Conservation (phyloP, 2,113 vertebrate genomes). For the Notiomystis cincta region DNA sequence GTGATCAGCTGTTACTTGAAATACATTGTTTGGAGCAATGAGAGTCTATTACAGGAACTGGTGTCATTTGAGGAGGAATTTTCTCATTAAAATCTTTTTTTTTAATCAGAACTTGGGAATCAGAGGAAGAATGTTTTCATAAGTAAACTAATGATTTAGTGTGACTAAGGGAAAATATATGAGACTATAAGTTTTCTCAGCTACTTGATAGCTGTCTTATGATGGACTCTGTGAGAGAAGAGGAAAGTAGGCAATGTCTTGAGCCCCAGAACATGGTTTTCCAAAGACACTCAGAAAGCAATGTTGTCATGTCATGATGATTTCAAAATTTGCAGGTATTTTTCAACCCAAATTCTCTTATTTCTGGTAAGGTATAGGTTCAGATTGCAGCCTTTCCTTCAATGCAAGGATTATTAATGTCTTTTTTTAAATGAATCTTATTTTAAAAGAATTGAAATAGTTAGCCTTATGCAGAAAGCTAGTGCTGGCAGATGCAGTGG, state of each 20-base stretch:
- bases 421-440: neutral
- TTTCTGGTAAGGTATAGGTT: neutral
- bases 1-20: neutral
- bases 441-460: neutral
- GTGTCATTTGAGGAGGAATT: neutral
- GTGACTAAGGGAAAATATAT: neutral
- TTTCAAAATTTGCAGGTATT: neutral
- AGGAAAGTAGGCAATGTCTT: neutral
- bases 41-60: neutral
- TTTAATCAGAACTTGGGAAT: neutral
- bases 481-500: neutral
- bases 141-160: neutral
- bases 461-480: neutral
- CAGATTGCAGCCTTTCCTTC: neutral
- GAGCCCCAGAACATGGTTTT: neutral
- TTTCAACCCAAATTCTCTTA: neutral
- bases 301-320: neutral
- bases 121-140: neutral
- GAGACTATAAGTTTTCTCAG: neutral
- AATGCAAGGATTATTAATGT: neutral
- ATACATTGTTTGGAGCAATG: neutral
- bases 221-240: neutral
- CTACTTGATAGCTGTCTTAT: neutral
- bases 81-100: neutral
- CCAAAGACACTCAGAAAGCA: neutral